Conservation (phyloP, 2,888 invertebrate species). For the Seira ritae region DNA sequence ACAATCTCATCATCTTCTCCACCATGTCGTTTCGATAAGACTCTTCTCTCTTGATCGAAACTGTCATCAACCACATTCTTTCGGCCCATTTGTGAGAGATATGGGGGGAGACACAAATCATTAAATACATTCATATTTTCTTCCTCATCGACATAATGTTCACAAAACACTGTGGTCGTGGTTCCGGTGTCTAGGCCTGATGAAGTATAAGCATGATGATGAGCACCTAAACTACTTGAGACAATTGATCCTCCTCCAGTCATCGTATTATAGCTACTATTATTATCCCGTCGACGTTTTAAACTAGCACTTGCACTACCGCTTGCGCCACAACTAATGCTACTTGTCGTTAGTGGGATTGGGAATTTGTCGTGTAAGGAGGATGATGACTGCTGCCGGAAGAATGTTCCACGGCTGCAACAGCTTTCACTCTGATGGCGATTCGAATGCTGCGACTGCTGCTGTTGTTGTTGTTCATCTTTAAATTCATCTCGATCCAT, state of each 20-base stretch:
- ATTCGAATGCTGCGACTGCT: background rate
- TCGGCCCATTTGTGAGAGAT: background rate
- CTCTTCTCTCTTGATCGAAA: constrained; percentile 20
- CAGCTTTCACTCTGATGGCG: background rate
- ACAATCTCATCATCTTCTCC: constrained; percentile 30
- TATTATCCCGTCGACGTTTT: constrained; percentile 46
- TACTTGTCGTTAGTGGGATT: constrained; percentile 52
- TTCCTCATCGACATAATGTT: constrained; percentile 51
- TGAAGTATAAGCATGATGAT: background rate
- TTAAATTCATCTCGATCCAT: constrained; percentile 51
- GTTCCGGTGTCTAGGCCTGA: constrained; percentile 1
- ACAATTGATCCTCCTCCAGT: background rate
- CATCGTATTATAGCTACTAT: background rate
- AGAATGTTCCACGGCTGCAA: constrained; percentile 32
- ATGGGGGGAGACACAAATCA: constrained; percentile 50
- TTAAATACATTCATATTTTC: constrained; percentile 37
- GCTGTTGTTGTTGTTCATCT: constrained; percentile 39
- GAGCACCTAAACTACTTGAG: background rate
- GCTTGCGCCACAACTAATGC: constrained; percentile 30
- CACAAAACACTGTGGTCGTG: constrained; percentile 52
- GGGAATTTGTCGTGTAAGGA: constrained; percentile 35
- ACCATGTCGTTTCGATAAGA: constrained; percentile 13
- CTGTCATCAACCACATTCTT: background rate
- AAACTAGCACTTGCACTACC: constrained; percentile 53
- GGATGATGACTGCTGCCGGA: constrained; percentile 44